Conservation (phyloP, 1,140 invertebrate species). For the Diploscapter pachys region DNA sequence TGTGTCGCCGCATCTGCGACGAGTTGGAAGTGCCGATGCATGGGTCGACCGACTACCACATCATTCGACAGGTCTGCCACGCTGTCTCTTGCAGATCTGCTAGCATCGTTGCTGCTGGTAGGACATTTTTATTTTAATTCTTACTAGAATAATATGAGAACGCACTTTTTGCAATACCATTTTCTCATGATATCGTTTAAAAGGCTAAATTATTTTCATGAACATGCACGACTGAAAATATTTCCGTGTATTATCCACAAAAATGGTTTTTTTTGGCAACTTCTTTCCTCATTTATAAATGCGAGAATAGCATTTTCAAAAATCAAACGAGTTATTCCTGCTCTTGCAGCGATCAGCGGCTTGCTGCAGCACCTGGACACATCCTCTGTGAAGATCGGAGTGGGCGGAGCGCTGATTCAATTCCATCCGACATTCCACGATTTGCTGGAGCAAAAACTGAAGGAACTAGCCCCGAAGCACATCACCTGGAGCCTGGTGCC, state of each 20-base stretch:
- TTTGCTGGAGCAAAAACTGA: slow-evolving; percentile 49
- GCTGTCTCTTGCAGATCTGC: slow-evolving; percentile 51
- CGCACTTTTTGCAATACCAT: no score
- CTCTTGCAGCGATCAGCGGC: slow-evolving; percentile 51
- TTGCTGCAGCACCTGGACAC: slow-evolving; percentile 51
- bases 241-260: background rate
- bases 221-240: background rate
- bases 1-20: slow-evolving; percentile 55
- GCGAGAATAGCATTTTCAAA: no score
- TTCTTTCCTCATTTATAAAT: no score
- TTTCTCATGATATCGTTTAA: background rate
- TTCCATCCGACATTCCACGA: slow-evolving; percentile 58
- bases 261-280: background rate
- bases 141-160: background rate
- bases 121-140: background rate
- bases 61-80: slow-evolving; percentile 56
- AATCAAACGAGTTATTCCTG: background rate
- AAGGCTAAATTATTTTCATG: background rate
- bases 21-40: slow-evolving; percentile 57
- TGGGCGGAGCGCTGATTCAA: slow-evolving; percentile 57
- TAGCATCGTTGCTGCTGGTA: slow-evolving; percentile 55
- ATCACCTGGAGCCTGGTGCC: slow-evolving; percentile 57
- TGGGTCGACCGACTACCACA: slow-evolving; percentile 51
- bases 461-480: slow-evolving; percentile 47
- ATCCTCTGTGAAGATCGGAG: slow-evolving; percentile 51